These are phyloP conservation scores for Mantis religiosa DNA, from an alignment of 2,888 invertebrate species.

Conservation along the genomic window DNA sequence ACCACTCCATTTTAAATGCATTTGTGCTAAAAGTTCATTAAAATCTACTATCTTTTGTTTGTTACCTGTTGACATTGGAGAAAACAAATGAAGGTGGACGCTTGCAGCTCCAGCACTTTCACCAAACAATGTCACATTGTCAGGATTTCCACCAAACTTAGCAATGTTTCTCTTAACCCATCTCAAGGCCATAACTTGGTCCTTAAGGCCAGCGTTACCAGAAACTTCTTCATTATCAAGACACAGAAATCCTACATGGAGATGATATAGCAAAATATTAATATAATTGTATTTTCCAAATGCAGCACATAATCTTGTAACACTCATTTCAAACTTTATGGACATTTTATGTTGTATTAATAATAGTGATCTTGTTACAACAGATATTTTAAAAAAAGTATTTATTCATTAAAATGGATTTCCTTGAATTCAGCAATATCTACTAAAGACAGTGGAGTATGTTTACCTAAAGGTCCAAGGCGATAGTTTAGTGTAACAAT, in stretches of 20 bases:
- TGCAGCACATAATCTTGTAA: no score
- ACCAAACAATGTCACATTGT: neutral
- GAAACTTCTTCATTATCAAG: neutral
- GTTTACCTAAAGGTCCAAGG: neutral
- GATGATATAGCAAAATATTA: neutral
- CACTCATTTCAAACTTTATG: no score
- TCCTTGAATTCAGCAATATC: neutral
- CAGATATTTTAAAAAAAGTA: no score
- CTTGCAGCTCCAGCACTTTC: neutral
- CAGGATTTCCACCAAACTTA: neutral
- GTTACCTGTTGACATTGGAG: neutral
- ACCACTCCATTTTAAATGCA: no score
- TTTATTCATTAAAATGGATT: no score
- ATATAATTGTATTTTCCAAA: no score
- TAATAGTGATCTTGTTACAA: no score
- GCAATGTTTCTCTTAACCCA: neutral
- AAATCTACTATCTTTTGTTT: neutral
- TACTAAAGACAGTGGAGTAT: neutral
- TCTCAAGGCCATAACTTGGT: neutral
- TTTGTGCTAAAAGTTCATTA: no score
- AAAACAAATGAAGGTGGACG: neutral
- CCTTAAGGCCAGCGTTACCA: neutral
- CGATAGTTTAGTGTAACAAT: neutral
- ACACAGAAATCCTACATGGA: neutral
- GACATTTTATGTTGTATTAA: no score